A percentile compares a stretch with the other conserved stretches of the same genome.
These are phyloP conservation scores for Pseudopleuronectes americanus DNA, from an alignment of 2,797 vertebrate species.

Conservation along the genomic window DNA sequence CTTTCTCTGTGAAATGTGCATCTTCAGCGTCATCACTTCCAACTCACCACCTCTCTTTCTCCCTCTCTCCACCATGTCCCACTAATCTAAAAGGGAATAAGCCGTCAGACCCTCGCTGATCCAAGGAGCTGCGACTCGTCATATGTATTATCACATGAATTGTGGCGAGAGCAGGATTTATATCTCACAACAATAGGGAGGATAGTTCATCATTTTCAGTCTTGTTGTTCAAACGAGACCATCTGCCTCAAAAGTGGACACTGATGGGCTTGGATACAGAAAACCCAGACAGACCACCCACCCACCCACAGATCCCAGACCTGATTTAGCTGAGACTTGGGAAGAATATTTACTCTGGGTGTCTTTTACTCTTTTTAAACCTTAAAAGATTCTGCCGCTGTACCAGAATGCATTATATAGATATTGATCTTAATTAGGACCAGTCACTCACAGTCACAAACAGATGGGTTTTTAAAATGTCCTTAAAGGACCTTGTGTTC, in stretches of 20 bases:
- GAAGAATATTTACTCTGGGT: conserved; percentile 47
- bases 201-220: conserved; percentile 40
- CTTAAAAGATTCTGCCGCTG: conserved; percentile 42
- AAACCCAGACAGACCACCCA: background rate
- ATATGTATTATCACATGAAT: conserved; percentile 61
- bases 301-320: background rate
- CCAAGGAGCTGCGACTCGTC: conserved; percentile 45
- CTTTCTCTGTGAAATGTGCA: conserved; percentile 45
- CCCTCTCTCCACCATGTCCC: conserved; percentile 4
- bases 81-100: conserved; percentile 54
- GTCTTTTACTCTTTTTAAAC: conserved; percentile 29
- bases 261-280: background rate
- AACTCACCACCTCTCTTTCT: background rate
- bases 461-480: conserved; percentile 30
- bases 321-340: conserved; percentile 24
- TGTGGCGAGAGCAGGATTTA: conserved; percentile 9
- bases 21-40: conserved; percentile 43
- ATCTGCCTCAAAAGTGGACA: conserved; percentile 16
- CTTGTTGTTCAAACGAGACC: conserved; percentile 39
- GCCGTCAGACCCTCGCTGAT: conserved; percentile 26
- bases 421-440: conserved; percentile 71
- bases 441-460: conserved; percentile 65
- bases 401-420: conserved; percentile 60
- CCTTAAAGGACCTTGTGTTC: conserved; percentile 58
- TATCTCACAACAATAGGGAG: conserved; percentile 34